phyloP scores from a whole-genome alignment of 2,888 invertebrate genomes.

The Lumbricus terrestris region DNA sequence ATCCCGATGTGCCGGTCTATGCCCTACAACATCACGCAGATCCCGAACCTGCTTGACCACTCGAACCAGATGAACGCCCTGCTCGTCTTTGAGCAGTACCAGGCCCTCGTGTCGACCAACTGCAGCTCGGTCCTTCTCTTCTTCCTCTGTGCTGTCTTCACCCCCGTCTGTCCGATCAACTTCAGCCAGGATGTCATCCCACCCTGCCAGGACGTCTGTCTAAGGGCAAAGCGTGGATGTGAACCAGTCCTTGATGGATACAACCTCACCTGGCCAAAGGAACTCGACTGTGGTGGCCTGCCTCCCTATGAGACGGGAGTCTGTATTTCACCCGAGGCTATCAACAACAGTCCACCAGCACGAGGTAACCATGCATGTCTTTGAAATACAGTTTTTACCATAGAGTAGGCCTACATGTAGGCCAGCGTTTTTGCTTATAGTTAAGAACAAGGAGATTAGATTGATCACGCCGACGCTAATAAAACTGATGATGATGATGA shows the following conservation, averaged over 20 bases:
- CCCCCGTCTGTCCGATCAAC: constrained; percentile 51
- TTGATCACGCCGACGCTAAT: neutral
- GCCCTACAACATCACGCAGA: constrained; percentile 54
- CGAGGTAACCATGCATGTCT: neutral
- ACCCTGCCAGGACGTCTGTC: constrained; percentile 52
- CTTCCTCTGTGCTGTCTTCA: constrained; percentile 54
- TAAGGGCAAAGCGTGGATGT: constrained; percentile 47
- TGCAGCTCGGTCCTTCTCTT: constrained; percentile 49
- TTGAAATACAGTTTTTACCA: neutral
- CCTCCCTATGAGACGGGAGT: constrained; percentile 46
- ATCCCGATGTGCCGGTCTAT: constrained; percentile 48
- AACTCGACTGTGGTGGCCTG: constrained; percentile 46
- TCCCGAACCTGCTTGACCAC: constrained; percentile 53
- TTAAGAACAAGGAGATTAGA: neutral
- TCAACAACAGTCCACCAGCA: neutral
- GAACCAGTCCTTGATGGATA: constrained; percentile 50
- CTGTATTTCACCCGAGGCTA: constrained; percentile 27
- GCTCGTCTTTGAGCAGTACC: constrained; percentile 49
- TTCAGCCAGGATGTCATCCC: constrained; percentile 50
- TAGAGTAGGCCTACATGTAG: neutral
- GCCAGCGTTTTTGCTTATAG: neutral
- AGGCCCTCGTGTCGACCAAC: constrained; percentile 46
- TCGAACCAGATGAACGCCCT: constrained; percentile 52
- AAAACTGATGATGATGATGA: too few relatives aligned
- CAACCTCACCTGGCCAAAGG: constrained; percentile 51